Evolutionary conservation across 2,113 vertebrate genomes (phyloP).

Genomic region (Varanus komodoensis): DNA sequence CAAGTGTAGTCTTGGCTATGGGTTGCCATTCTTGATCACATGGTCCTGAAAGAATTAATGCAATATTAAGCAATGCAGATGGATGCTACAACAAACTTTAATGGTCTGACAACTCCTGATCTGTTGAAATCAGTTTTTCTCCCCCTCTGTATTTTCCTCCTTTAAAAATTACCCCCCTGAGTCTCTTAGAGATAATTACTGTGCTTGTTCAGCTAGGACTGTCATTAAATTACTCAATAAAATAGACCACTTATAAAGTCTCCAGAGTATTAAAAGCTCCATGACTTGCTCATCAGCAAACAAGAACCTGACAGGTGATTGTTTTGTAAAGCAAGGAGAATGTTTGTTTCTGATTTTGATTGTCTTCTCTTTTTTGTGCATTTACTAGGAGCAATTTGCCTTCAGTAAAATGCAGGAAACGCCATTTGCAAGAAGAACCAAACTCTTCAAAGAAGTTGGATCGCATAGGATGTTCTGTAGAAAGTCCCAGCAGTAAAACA

Average conservation of each 20-base stretch:
- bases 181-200: slow-evolving; percentile 79
- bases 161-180: slow-evolving; percentile 74
- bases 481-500: not conserved
- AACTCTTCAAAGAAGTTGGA: slow-evolving; percentile 52
- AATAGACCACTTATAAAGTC: slow-evolving; percentile 78
- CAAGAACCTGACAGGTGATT: slow-evolving; percentile 69
- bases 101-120: slow-evolving; percentile 68
- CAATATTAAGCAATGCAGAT: slow-evolving; percentile 25
- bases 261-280: slow-evolving; percentile 69
- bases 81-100: slow-evolving; percentile 57
- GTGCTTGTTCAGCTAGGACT: slow-evolving; percentile 72
- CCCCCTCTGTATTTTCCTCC: slow-evolving; percentile 74
- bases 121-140: slow-evolving; percentile 61
- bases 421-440: slow-evolving; percentile 38
- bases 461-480: not conserved
- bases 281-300: slow-evolving; percentile 68
- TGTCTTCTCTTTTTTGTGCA: not conserved
- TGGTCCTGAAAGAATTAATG: not conserved
- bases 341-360: slow-evolving; percentile 43
- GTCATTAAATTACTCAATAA: slow-evolving; percentile 81
- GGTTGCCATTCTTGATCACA: not conserved
- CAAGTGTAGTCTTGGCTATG: not conserved
- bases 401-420: slow-evolving; percentile 50
- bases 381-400: slow-evolving; percentile 50
- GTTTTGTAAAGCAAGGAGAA: slow-evolving; percentile 80